phyloP scores from a whole-genome alignment of 1,140 invertebrate species.

The Dreissena polymorpha region DNA sequence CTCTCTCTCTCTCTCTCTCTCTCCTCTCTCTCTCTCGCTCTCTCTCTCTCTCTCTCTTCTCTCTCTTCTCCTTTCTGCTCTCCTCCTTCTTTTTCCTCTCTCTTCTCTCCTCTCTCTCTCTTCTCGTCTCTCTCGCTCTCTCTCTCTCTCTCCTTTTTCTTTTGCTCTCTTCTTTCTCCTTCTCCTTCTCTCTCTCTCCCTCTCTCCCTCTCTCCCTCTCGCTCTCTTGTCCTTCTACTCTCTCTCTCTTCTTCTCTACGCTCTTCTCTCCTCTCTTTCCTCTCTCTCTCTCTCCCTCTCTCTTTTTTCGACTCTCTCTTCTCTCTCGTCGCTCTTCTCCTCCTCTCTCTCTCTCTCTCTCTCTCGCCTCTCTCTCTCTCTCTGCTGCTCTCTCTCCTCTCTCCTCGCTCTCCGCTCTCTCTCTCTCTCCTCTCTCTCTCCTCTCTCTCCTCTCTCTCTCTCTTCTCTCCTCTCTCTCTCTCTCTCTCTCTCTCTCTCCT shows the following conservation, averaged over 20 bases:
- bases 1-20: not conserved
- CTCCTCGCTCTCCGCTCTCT: not conserved
- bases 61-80: not conserved
- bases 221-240: not conserved
- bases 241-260: not conserved
- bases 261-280: not conserved
- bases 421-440: not conserved
- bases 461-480: not conserved
- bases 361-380: not conserved
- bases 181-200: not conserved
- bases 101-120: not conserved
- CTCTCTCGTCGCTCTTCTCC: conserved; percentile 8
- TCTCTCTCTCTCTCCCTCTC: not conserved
- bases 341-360: not conserved
- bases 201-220: not conserved
- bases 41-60: not conserved
- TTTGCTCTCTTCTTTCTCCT: too few species aligned
- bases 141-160: too few species aligned
- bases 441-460: conserved; percentile 4
- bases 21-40: not conserved
- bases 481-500: not conserved
- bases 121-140: too few species aligned
- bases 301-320: not conserved
- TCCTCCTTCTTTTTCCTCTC: not conserved
- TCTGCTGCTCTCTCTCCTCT: not conserved